phyloP scores from a whole-genome alignment of 2,797 vertebrate genomes.

The Catostomus latipinnis region DNA sequence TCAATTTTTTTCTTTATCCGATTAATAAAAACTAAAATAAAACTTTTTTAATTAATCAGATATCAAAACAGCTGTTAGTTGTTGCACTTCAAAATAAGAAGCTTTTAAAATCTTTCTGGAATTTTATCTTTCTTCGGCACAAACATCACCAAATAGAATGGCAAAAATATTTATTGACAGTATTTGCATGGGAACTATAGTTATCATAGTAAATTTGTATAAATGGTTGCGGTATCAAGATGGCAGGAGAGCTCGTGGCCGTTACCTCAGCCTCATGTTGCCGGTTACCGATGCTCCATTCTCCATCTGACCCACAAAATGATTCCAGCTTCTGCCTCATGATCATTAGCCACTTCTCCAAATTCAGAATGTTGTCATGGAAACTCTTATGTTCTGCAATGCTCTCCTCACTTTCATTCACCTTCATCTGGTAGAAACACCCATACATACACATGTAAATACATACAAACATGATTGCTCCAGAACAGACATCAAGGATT shows the following conservation, averaged over 20 bases:
- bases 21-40: too few species aligned
- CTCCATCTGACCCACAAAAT: slow-evolving; percentile 62
- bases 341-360: slow-evolving; percentile 84
- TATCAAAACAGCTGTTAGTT: too few species aligned
- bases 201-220: background rate
- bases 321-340: slow-evolving; percentile 81
- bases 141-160: too few species aligned
- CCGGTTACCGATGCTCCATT: slow-evolving; percentile 70
- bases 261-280: slow-evolving; percentile 83
- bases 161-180: too few species aligned
- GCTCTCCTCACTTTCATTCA: slow-evolving; percentile 69
- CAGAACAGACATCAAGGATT: slow-evolving; percentile 18
- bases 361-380: slow-evolving; percentile 79
- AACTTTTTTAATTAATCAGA: too few species aligned
- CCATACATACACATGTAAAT: background rate
- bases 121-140: too few species aligned
- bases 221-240: background rate
- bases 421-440: slow-evolving; percentile 64
- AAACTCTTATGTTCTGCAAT: slow-evolving; percentile 81
- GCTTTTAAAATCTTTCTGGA: too few species aligned
- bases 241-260: background rate
- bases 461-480: background rate
- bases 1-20: too few species aligned
- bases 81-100: too few species aligned
- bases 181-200: too few species aligned